These are phyloP conservation scores for Parnassius orleans DNA, from an alignment of 2,888 invertebrate species.

Conservation along the genomic window DNA sequence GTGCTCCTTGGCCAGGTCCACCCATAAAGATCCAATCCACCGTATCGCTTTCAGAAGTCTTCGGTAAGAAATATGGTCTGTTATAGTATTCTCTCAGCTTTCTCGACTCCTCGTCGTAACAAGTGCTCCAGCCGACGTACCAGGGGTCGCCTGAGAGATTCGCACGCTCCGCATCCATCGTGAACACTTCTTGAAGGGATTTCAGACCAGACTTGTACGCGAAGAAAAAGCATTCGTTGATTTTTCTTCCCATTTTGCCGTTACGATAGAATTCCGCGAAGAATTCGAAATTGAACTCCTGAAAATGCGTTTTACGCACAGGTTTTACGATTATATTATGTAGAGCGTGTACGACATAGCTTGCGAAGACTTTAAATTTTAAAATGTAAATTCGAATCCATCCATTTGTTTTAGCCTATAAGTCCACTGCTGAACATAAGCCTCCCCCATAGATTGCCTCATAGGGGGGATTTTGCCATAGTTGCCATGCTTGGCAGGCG, in stretches of 20 bases:
- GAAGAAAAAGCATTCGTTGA: conserved; percentile 93
- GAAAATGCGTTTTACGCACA: conserved; percentile 19
- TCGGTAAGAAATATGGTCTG: conserved; percentile 94
- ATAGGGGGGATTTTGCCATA: no score
- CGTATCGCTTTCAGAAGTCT: conserved; percentile 91
- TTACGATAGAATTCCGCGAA: conserved; percentile 88
- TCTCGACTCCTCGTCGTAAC: conserved; percentile 90
- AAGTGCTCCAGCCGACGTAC: conserved; percentile 96
- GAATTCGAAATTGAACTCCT: conserved; percentile 90
- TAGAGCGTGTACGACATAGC: no score
- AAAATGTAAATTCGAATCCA: no score
- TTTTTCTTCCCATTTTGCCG: conserved; percentile 73
- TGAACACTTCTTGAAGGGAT: conserved; percentile 89
- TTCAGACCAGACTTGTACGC: conserved; percentile 94
- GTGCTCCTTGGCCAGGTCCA: conserved; percentile 95
- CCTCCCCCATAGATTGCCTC: no score
- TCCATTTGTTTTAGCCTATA: no score
- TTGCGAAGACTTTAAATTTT: no score
- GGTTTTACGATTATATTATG: no score
- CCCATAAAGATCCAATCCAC: conserved; percentile 99
- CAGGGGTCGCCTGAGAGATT: conserved; percentile 84
- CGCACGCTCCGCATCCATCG: conserved; percentile 87
- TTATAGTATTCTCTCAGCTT: conserved; percentile 88
- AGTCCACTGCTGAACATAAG: no score
- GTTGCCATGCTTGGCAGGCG: no score